A percentile compares a stretch with the other conserved stretches of the same genome.
Conservation (phyloP, 2,113 vertebrate species). For the Arothron firmamentum region DNA sequence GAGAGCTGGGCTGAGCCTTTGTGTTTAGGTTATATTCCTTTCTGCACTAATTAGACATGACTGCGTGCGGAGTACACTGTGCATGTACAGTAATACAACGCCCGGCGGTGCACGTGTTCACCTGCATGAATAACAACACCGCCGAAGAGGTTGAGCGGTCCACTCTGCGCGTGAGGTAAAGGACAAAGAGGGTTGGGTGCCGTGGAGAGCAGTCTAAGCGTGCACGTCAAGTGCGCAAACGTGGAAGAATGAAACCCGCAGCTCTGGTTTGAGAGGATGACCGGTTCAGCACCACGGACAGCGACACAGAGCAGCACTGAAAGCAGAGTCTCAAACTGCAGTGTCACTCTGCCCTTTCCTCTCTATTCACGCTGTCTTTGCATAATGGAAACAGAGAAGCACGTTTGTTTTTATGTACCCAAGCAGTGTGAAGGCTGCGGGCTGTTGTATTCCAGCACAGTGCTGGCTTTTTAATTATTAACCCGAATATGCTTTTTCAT, state of each 20-base stretch:
- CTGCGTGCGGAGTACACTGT: conserved; percentile 29
- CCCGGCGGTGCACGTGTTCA: conserved; percentile 15
- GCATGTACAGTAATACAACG: conserved; percentile 25
- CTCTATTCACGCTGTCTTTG: background rate
- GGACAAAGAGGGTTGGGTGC: conserved; percentile 10
- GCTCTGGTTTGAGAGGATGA: conserved; percentile 31
- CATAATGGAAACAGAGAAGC: conserved; percentile 2
- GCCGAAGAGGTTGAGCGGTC: conserved; percentile 29
- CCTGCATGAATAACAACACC: conserved; percentile 35
- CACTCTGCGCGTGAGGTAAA: conserved; percentile 14
- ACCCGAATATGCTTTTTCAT: no score
- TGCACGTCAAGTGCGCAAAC: conserved; percentile 33
- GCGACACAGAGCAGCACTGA: conserved; percentile 43
- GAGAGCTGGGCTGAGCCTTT: conserved; percentile 19
- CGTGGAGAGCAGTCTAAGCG: conserved; percentile 21
- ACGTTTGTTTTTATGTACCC: background rate
- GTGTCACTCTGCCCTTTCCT: background rate
- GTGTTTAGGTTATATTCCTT: conserved; percentile 47
- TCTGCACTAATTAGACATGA: conserved; percentile 52
- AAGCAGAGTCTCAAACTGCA: background rate
- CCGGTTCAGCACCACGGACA: conserved; percentile 71
- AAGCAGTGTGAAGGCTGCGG: background rate
- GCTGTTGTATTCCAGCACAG: conserved; percentile 4
- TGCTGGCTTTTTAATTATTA: conserved; percentile 45
- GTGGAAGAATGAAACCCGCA: conserved; percentile 37